Conservation (phyloP, 2,888 invertebrate genomes). For the Cryptus armator region DNA sequence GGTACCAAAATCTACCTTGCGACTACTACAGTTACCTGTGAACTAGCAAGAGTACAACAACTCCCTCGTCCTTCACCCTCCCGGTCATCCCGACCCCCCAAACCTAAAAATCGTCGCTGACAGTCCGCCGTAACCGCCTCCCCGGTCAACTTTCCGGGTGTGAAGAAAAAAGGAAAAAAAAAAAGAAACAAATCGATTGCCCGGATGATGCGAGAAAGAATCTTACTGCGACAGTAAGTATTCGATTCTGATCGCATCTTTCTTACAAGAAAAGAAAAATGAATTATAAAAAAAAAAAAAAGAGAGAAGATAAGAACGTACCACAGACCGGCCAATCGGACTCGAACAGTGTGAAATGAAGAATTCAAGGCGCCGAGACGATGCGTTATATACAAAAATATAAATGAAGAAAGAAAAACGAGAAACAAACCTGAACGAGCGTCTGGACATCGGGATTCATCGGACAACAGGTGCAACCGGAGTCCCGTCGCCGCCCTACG, state of each 20-base stretch:
- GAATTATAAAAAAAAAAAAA: slow-evolving; percentile 13
- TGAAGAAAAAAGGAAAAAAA: slow-evolving; percentile 2
- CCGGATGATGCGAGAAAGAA: slow-evolving; percentile 14
- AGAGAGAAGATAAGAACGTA: slow-evolving; percentile 14
- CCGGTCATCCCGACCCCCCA: slow-evolving; percentile 68
- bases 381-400: slow-evolving; percentile 31
- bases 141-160: slow-evolving; percentile 31
- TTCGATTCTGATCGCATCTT: slow-evolving; percentile 49
- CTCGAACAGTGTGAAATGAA: slow-evolving; percentile 22
- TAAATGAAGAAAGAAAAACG: slow-evolving; percentile 50
- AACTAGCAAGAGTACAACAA: slow-evolving; percentile 72
- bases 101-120: slow-evolving; percentile 66
- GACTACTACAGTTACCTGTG: slow-evolving; percentile 78
- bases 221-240: slow-evolving; percentile 26
- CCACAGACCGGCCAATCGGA: slow-evolving; percentile 35
- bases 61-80: slow-evolving; percentile 61
- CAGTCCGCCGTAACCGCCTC: slow-evolving; percentile 37
- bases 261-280: slow-evolving; percentile 34
- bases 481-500: slow-evolving; percentile 53
- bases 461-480: slow-evolving; percentile 45
- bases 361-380: slow-evolving; percentile 35
- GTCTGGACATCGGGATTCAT: slow-evolving; percentile 54
- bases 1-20: slow-evolving; percentile 70
- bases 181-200: slow-evolving; percentile 13
- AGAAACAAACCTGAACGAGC: slow-evolving; percentile 55